Evolutionary conservation across 2,797 vertebrate species (phyloP).

Genomic region (Paratrypauchen microcephalus): DNA sequence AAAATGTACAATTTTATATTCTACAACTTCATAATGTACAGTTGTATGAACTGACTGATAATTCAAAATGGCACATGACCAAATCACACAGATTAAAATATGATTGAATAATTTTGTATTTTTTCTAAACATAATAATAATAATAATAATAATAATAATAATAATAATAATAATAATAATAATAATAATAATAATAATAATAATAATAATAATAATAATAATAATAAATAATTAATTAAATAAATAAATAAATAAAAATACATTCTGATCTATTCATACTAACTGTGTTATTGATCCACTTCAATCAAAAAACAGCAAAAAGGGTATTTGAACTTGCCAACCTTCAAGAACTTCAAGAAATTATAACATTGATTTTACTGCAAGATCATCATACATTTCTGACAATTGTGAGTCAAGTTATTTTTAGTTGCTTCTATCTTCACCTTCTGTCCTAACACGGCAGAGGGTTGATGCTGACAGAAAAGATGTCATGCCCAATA

Average conservation of each 20-base stretch:
- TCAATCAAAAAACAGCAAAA: not conserved
- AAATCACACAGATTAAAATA: not conserved
- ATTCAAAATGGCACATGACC: not conserved
- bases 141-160: too few species aligned
- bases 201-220: too few species aligned
- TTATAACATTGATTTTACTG: not conserved
- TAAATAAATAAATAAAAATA: too few species aligned
- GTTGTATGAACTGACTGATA: not conserved
- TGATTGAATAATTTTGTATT: not conserved
- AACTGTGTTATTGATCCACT: not conserved
- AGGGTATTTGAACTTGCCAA: not conserved
- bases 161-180: too few species aligned
- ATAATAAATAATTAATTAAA: too few species aligned
- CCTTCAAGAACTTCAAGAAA: not conserved
- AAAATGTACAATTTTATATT: not conserved
- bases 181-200: too few species aligned
- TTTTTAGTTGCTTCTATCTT: slow-evolving; percentile 1
- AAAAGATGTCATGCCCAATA: slow-evolving; percentile 53
- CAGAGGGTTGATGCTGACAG: slow-evolving; percentile 27
- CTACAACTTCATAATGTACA: not conserved
- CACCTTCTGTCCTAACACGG: slow-evolving; percentile 5
- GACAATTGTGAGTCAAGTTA: not conserved
- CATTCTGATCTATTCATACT: not conserved
- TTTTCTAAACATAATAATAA: not conserved
- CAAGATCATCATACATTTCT: not conserved